Percentiles rank a stretch among this genome's conserved stretches.
phyloP scores from a whole-genome alignment of 2,113 vertebrate species.

The human region GRCh38 chr5:145932001-145932500 shows the following conservation, averaged over 20 bases:
- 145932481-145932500: background rate
- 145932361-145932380: background rate
- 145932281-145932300: background rate
- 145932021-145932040: background rate
- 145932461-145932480: background rate
- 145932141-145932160: background rate
- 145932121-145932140: background rate
- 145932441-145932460: background rate
- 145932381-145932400: background rate
- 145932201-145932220: too few species aligned
- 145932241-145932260: background rate
- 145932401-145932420: background rate
- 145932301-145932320: background rate
- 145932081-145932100: background rate
- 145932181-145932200: background rate
- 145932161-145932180: background rate
- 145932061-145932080: conserved; percentile 20
- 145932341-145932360: background rate
- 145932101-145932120: background rate
- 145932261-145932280: background rate
- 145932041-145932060: background rate
- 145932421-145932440: background rate
- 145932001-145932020: background rate
- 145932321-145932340: background rate
- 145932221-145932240: background rate